These are phyloP conservation scores for Ceratothoa steindachneri DNA, from an alignment of 2,888 invertebrate genomes.

Conservation along the genomic window DNA sequence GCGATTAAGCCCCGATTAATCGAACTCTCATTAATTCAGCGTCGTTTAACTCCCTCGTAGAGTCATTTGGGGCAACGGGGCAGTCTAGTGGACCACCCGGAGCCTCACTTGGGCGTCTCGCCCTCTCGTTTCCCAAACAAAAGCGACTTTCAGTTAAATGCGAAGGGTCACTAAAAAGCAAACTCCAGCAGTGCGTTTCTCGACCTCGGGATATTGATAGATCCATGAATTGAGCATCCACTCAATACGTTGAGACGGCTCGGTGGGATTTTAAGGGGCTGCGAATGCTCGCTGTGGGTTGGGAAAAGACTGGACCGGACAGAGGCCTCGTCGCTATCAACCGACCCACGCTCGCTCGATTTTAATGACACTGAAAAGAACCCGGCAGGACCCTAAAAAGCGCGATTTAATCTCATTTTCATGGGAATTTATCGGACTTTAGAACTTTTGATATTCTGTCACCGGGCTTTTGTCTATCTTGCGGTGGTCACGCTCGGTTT, in stretches of 20 bases:
- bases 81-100: slow-evolving; percentile 2
- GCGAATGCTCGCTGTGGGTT: too few species aligned
- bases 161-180: neutral
- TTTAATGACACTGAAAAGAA: too few species aligned
- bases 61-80: neutral
- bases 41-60: neutral
- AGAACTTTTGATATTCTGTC: too few species aligned
- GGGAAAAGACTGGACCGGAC: too few species aligned
- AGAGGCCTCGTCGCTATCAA: too few species aligned
- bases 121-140: neutral
- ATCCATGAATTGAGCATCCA: neutral
- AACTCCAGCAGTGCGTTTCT: neutral
- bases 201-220: neutral
- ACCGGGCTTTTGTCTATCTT: too few species aligned
- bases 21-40: slow-evolving; percentile 2
- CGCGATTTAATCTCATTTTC: too few species aligned
- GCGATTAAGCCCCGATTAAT: neutral
- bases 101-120: neutral
- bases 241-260: neutral
- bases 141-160: neutral
- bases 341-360: too few species aligned
- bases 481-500: too few species aligned
- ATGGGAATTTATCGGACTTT: too few species aligned
- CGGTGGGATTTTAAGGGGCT: neutral
- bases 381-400: too few species aligned